Base-by-base conservation (phyloP, 2,113 vertebrate genomes). In the Oncorhynchus masou region DNA sequence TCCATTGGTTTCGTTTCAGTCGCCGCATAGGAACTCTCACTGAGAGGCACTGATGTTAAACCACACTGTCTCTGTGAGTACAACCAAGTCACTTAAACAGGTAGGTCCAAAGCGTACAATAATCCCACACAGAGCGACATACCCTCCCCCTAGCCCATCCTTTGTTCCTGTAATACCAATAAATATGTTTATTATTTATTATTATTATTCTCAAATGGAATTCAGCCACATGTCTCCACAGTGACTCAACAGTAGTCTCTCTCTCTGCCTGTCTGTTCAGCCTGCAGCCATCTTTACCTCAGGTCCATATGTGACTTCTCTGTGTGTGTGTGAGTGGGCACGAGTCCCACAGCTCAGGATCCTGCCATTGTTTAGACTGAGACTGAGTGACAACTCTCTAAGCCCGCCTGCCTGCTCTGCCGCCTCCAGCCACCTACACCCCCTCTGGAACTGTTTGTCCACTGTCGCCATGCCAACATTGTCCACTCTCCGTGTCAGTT, bases 221-320 rank as follows among this genome's bases (percentile, higher is more conserved):
- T 88, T 98, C 73, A 97, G 49, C 11, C 49, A 51, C 49, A 16
- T 12, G 4, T 51, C 15, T 16, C 49, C 12, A 16, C 49, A 51
- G 11, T 51, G 12, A 51, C 49, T 51, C 49, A 15, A 11, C 12
- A 51, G 39, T 39, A 39, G 7, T 39, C 49, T 13, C 49, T 51
- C 49, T 13, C 57, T 60, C 25, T 60, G 49, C 57, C 54, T 59
- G 22, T 29, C 49, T 24, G 20, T 25, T 11, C 51, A 20, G 51
- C 59, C 5, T 62, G 59, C n/a, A 22, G 59, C n/a, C 19, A 62
- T 22, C 3, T 62, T 22, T 62, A n/a, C n/a, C 59, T 57, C 54
- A 19, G 54, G 54, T 20, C 54, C 16, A 16, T 22, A 22, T 62
- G 59, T n/a, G 59, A 24, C 59, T n/a, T 62, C 20, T 62, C n/a